Conservation (phyloP, 2,888 invertebrate genomes). For the Xylocampa areola region DNA sequence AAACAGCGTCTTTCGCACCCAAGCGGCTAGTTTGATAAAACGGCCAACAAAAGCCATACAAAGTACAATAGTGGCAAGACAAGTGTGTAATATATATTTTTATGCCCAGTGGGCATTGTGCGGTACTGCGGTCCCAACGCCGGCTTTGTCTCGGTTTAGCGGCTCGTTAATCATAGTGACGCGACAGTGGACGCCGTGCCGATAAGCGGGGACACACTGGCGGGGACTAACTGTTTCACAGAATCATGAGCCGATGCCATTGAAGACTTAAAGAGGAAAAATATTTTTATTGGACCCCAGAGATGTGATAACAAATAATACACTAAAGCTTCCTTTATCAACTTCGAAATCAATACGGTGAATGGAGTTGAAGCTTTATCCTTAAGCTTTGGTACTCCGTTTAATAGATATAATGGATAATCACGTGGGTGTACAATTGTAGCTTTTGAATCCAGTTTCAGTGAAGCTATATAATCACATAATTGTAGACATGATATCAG, state of each 20-base stretch:
- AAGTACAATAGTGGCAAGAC: constrained; percentile 66
- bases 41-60: constrained; percentile 65
- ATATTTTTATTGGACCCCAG: constrained; percentile 39
- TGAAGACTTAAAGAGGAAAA: constrained; percentile 38
- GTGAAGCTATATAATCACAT: background rate
- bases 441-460: background rate
- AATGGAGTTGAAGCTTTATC: constrained; percentile 16
- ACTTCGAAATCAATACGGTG: constrained; percentile 34
- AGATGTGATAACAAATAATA: constrained; percentile 40
- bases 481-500: background rate
- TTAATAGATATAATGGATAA: constrained; percentile 15
- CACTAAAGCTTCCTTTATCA: constrained; percentile 32
- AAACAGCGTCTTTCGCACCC: constrained; percentile 34
- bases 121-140: constrained; percentile 62
- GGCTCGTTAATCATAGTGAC: constrained; percentile 75
- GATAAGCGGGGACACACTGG: constrained; percentile 66
- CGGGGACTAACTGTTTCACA: constrained; percentile 41
- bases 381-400: constrained; percentile 8
- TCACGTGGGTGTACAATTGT: background rate
- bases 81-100: constrained; percentile 67
- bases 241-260: constrained; percentile 29
- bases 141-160: constrained; percentile 69
- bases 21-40: constrained; percentile 57
- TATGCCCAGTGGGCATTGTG: constrained; percentile 56
- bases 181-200: constrained; percentile 65